A percentile compares a stretch with the other conserved stretches of the same genome.
Conservation (phyloP, 2,888 invertebrate species). For the Drepanosiphum platanoidis region DNA sequence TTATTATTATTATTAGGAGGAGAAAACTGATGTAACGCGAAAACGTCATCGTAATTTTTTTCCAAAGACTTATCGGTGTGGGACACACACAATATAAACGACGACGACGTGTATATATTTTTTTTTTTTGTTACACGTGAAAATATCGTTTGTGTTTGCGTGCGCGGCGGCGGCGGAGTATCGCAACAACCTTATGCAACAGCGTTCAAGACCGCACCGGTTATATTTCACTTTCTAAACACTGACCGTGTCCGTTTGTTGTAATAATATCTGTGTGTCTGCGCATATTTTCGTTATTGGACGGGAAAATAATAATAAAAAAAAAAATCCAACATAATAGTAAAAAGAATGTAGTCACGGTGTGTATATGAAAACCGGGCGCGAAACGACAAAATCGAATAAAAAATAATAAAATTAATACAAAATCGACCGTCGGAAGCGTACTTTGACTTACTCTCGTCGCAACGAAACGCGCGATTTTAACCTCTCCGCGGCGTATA, state of each 20-base stretch:
- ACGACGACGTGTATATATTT: conserved; percentile 14
- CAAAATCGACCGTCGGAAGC: no score
- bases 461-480: no score
- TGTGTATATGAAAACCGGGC: conserved; percentile 26
- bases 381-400: conserved; percentile 1
- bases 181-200: conserved; percentile 57
- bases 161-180: no score
- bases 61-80: conserved; percentile 44
- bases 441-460: no score
- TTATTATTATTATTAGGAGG: no score
- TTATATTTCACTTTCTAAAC: conserved; percentile 61
- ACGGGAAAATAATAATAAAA: no score
- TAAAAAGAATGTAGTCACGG: conserved; percentile 42
- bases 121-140: conserved; percentile 48
- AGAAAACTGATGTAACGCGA: conserved; percentile 36
- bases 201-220: conserved; percentile 55
- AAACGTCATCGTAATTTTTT: conserved; percentile 37
- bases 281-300: conserved; percentile 48
- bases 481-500: no score
- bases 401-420: neutral
- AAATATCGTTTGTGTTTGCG: conserved; percentile 30
- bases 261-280: conserved; percentile 40
- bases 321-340: conserved; percentile 32
- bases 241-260: conserved; percentile 62
- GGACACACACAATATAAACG: conserved; percentile 28